Evolutionary conservation across 2,888 invertebrate genomes (phyloP), one percentile per base, ranked within the genome.

Genomic region (Pollenia amentaria): DNA sequence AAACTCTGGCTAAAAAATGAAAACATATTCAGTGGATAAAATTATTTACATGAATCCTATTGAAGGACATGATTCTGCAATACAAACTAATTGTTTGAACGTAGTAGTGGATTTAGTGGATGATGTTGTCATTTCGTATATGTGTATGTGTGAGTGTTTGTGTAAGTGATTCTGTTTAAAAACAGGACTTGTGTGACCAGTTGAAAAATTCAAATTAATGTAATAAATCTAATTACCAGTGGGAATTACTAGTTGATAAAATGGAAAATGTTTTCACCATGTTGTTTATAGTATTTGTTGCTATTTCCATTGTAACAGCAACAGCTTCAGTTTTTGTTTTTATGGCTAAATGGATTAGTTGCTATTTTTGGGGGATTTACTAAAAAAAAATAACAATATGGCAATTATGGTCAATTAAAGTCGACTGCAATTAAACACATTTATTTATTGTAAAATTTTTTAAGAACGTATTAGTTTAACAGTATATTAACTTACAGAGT

Each of bases 151-250:
- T n/a, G n/a, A n/a, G n/a, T n/a, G n/a, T n/a, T n/a, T n/a, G n/a
- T n/a, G n/a, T n/a, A n/a, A n/a, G n/a, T n/a, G n/a, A n/a, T 14
- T 48, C 46, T 29, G 16, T 12, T 44, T 21, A 44, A 72, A n/a
- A 70, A 51, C 55, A 65, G 73, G 42, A 64, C 80, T 76, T 77
- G 70, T 84, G 80, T 62, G 76, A 55, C 80, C 65, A 77, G 80
- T 80, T 80, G 67, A 84, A 84, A 87, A 67, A 77, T 80, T 77
- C 67, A 80, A 84, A 87, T 84, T 84, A 84, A 84, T 53, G 80
- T 87, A 80, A 84, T 87, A 86, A 86, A 83, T 83, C 82, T 86
- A 86, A 86, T 86, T 83, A 87, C 83, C 72, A 84, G 77, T 84
- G 84, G 76, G 84, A 84, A 84, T 87, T 80, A 84, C 65, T 79